Evolutionary conservation across 2,888 invertebrate genomes (phyloP), one percentile per base, ranked within the genome.

Genomic region (Meiosimyza decipiens): DNA sequence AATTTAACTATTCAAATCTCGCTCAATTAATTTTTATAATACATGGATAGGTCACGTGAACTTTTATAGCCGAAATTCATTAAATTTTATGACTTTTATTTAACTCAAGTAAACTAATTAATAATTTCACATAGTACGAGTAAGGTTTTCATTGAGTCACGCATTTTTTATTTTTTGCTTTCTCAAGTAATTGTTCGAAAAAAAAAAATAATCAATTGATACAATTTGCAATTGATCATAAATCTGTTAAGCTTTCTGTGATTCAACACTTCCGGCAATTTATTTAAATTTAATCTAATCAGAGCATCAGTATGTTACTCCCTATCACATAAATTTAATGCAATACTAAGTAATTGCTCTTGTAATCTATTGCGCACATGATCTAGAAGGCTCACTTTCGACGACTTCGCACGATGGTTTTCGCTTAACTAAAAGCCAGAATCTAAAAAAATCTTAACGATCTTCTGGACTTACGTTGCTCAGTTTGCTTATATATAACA

Each of bases 371-470:
- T 51, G 64, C 13, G 18, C 51, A 12, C n/a, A 3, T 9, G 28
- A 15, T 33, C 6, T 18, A 22, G 64, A 12, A 40, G 40, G 16
- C 13, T 49, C 62, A 40, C 16, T 47, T 63, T 28, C 65, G 60
- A 59, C 76, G 73, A 79, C 71, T 65, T 75, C 78, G 78, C 75
- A 74, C 77, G 71, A 75, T 75, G 82, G 76, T 79, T 79, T 74
- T 49, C 78, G 64, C 77, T 74, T 73, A 81, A 82, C 82, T 82
- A 78, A 81, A 77, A 71, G 71, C 70, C 66, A 65, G 22, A n/a
- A 40, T 9, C 40, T 40, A 40, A 40, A 9, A 40, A 40, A 40
- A 51, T 22, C 55, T 55, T 40, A 15, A 47, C 16, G 40, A 67
- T 40, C 40, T 40, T 40, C 40, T 40, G 9, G 40, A 40, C 40